These are phyloP conservation scores for Percopsis transmontana DNA, from an alignment of 2,113 vertebrate species.

Conservation along the genomic window DNA sequence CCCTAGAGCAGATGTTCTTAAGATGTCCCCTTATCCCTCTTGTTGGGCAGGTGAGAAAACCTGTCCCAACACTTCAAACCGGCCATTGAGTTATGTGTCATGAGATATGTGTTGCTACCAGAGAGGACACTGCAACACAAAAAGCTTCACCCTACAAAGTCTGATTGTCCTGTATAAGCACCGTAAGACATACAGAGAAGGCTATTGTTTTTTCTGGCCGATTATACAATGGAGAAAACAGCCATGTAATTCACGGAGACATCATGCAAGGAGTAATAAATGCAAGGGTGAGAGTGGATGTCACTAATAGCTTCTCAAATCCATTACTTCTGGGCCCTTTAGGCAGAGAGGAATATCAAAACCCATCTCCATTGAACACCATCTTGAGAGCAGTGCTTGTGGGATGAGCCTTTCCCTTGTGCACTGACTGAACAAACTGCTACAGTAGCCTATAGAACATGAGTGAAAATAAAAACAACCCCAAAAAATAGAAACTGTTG, in stretches of 20 bases:
- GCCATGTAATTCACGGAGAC: slow-evolving; percentile 47
- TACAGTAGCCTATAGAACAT: slow-evolving; percentile 46
- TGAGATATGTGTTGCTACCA: slow-evolving; percentile 12
- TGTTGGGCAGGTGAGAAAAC: slow-evolving; percentile 15
- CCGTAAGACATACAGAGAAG: slow-evolving; percentile 49
- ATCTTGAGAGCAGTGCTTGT: slow-evolving; percentile 10
- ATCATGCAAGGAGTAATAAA: slow-evolving; percentile 45
- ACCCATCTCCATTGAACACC: slow-evolving; percentile 21
- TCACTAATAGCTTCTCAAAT: slow-evolving; percentile 56
- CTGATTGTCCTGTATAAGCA: slow-evolving; percentile 38
- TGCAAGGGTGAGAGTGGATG: slow-evolving; percentile 33
- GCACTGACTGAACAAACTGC: slow-evolving; percentile 19
- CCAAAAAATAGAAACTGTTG: slow-evolving; percentile 23
- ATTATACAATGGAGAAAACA: slow-evolving; percentile 43
- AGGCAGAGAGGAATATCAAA: slow-evolving; percentile 42
- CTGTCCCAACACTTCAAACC: slow-evolving; percentile 3
- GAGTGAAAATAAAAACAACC: slow-evolving; percentile 40
- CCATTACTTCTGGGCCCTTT: slow-evolving; percentile 46
- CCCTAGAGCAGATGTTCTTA: slow-evolving; percentile 53
- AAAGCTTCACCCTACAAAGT: slow-evolving; percentile 41
- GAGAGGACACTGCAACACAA: slow-evolving; percentile 43
- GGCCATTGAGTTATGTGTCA: slow-evolving; percentile 7
- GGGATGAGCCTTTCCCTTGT: slow-evolving; percentile 2
- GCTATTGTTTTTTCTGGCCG: slow-evolving; percentile 49
- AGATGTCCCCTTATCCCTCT: slow-evolving; percentile 33